These are phyloP conservation scores for human DNA, from an alignment of 2,113 vertebrate genomes.

Conservation along the genomic window GRCh38 chr14:24749001-24749500, in stretches of 20 bases:
- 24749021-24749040: not conserved
- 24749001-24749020: not conserved
- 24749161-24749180: not conserved
- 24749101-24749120: not conserved
- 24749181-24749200: not conserved
- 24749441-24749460: not conserved
- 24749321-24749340: not conserved
- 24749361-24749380: not conserved
- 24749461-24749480: constrained; percentile 16
- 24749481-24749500: constrained; percentile 54
- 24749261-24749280: not conserved
- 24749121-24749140: not conserved
- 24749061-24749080: not conserved
- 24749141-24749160: not conserved
- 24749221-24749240: not conserved
- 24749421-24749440: not conserved
- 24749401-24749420: constrained; percentile 28
- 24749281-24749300: not conserved
- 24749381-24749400: not conserved
- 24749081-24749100: not conserved
- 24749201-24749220: not conserved
- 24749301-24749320: not conserved
- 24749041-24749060: not conserved
- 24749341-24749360: not conserved
- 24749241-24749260: not conserved